phyloP scores from a whole-genome alignment of 2,888 invertebrate genomes.

The Pristionchus maxplancki region DNA sequence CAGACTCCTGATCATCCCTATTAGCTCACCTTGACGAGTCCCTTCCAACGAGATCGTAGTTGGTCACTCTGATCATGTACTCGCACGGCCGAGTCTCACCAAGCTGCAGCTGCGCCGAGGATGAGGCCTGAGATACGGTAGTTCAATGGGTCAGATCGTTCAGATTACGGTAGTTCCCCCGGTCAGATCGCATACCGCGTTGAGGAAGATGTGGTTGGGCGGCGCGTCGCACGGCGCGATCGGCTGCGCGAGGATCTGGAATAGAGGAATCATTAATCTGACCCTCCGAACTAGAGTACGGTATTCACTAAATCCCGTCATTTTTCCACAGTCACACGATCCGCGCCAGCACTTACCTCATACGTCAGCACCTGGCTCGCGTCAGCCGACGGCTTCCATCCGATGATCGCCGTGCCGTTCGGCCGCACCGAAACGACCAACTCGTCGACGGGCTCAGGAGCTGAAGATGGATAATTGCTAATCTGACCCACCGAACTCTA shows the following conservation, averaged over 20 bases:
- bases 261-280: background rate
- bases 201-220: conserved; percentile 44
- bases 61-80: conserved; percentile 68
- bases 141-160: background rate
- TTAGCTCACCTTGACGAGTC: conserved; percentile 25
- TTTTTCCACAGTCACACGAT: background rate
- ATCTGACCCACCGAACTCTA: background rate
- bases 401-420: conserved; percentile 66
- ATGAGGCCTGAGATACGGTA: conserved; percentile 59
- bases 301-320: background rate
- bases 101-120: conserved; percentile 60
- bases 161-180: background rate
- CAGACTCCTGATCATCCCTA: background rate
- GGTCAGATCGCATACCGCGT: conserved; percentile 47
- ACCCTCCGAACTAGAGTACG: background rate
- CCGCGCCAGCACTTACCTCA: conserved; percentile 52
- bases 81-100: conserved; percentile 66
- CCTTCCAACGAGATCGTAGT: conserved; percentile 69
- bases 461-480: conserved; percentile 54
- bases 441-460: conserved; percentile 72
- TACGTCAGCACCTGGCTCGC: conserved; percentile 69
- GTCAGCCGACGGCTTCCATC: conserved; percentile 71
- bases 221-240: conserved; percentile 42
- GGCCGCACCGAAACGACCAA: conserved; percentile 64
- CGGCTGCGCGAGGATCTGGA: conserved; percentile 48